These are phyloP conservation scores for Heteromyza rotundicornis DNA, from an alignment of 2,888 invertebrate genomes.

Conservation along the genomic window DNA sequence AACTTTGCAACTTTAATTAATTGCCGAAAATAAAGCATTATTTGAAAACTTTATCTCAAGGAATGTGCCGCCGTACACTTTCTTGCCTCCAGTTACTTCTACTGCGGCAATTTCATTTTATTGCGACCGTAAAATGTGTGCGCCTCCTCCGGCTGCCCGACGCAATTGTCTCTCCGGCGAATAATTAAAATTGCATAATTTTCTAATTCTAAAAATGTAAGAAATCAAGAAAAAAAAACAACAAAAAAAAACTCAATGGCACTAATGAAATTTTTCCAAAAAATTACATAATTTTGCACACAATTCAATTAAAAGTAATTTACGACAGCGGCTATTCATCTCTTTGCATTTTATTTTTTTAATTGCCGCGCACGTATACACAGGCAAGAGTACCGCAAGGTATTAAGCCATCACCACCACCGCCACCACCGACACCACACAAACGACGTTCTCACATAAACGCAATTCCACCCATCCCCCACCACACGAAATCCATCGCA, in stretches of 20 bases:
- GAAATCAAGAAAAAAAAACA: no score
- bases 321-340: not conserved
- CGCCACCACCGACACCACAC: no score
- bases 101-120: not conserved
- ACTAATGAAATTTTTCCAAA: not conserved
- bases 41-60: not conserved
- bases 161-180: not conserved
- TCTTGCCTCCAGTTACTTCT: no score
- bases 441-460: no score
- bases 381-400: no score
- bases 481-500: not conserved
- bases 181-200: not conserved
- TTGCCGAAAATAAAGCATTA: not conserved
- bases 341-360: not conserved
- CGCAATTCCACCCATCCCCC: not conserved
- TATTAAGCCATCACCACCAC: no score
- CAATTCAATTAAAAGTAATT: conserved; percentile 3
- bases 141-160: not conserved
- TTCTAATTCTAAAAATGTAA: no score
- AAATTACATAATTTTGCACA: not conserved
- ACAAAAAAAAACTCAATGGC: no score
- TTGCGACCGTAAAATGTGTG: not conserved
- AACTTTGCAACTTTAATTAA: no score
- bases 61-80: no score
- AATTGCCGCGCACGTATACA: no score